These are phyloP conservation scores for Sciaenops ocellatus DNA, from an alignment of 2,797 vertebrate species.

Conservation along the genomic window DNA sequence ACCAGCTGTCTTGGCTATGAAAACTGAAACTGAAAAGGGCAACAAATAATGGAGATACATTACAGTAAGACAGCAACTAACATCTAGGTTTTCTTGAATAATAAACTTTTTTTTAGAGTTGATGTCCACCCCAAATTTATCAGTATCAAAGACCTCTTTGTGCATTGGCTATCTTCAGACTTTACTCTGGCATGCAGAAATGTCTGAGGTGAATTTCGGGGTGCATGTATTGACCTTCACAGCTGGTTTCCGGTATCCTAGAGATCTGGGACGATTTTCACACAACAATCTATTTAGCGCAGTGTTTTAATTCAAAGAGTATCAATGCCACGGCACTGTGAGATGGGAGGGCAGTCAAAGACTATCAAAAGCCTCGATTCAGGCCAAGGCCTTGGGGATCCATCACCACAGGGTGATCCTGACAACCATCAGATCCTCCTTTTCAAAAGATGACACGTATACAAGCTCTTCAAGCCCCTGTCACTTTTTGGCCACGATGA, in stretches of 20 bases:
- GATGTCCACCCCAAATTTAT: constrained; percentile 57
- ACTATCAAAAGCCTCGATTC: constrained; percentile 80
- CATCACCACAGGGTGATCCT: constrained; percentile 77
- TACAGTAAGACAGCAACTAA: not conserved
- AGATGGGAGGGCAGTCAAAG: constrained; percentile 79
- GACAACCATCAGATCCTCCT: constrained; percentile 84
- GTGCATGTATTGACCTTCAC: constrained; percentile 59
- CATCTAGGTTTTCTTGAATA: not conserved
- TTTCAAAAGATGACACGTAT: constrained; percentile 83
- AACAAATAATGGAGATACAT: not conserved
- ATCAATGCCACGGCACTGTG: constrained; percentile 76
- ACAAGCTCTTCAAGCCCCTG: constrained; percentile 75
- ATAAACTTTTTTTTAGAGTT: constrained; percentile 29
- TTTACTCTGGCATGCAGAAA: constrained; percentile 52
- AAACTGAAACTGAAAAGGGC: not conserved
- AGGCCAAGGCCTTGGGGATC: constrained; percentile 78
- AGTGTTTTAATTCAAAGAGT: constrained; percentile 71
- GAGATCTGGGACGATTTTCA: constrained; percentile 64
- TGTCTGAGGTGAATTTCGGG: constrained; percentile 78
- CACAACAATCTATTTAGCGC: constrained; percentile 67
- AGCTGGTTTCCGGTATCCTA: constrained; percentile 77
- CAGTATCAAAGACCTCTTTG: constrained; percentile 64
- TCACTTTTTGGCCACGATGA: constrained; percentile 75
- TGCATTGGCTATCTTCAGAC: constrained; percentile 52
- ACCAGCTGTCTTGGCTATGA: not conserved